A percentile compares a stretch with the other conserved stretches of the same genome.
Conservation (phyloP, 2,797 vertebrate genomes). For the Artibeus lituratus region DNA sequence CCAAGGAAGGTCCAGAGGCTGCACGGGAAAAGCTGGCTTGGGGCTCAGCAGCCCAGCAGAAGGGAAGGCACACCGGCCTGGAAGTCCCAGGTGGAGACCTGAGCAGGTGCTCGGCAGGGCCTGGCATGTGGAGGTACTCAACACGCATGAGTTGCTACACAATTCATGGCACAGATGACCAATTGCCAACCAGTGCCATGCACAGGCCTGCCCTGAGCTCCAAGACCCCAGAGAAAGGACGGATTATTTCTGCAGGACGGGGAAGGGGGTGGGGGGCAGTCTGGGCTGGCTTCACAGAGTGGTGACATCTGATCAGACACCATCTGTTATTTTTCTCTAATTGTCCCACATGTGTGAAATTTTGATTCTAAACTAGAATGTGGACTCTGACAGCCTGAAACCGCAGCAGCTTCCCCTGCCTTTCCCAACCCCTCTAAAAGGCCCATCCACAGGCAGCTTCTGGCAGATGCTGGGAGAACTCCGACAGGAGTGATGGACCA, state of each 20-base stretch:
- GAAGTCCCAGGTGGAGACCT: not conserved
- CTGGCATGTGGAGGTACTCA: not conserved
- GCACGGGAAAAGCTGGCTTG: not conserved
- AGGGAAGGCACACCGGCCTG: not conserved
- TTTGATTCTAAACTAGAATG: slow-evolving; percentile 59
- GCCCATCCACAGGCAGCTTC: not conserved
- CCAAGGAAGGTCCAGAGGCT: not conserved
- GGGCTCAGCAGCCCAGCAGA: not conserved
- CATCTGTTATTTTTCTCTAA: slow-evolving; percentile 74
- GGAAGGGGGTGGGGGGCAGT: slow-evolving; percentile 1
- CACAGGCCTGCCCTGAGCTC: not conserved
- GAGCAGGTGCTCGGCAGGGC: not conserved
- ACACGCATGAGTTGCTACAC: not conserved
- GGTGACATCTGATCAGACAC: slow-evolving; percentile 71
- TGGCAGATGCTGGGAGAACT: not conserved
- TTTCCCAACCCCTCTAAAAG: not conserved
- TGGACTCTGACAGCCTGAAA: not conserved
- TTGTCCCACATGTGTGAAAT: slow-evolving; percentile 70
- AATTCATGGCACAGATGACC: not conserved
- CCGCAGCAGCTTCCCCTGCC: not conserved
- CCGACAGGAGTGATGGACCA: not conserved
- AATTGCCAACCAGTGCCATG: not conserved
- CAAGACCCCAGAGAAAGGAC: not conserved
- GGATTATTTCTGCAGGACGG: slow-evolving; percentile 23
- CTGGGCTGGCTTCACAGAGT: slow-evolving; percentile 43